phyloP scores from a whole-genome alignment of 1,140 invertebrate species.

The Eufriesea mexicana region DNA sequence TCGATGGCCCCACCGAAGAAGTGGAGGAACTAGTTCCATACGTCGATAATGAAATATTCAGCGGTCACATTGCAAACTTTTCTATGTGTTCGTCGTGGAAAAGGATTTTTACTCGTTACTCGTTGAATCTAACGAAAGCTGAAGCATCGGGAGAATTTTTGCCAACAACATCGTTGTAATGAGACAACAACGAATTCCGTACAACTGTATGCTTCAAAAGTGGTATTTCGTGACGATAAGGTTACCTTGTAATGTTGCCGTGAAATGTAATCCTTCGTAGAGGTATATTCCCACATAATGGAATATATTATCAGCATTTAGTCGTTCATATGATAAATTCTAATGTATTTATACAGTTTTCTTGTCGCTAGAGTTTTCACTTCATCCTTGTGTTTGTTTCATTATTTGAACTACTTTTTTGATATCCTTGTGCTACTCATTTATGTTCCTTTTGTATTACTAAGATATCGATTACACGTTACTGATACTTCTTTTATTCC shows the following conservation, averaged over 20 bases:
- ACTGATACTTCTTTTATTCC: too few relatives aligned
- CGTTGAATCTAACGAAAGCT: neutral
- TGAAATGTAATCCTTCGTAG: too few relatives aligned
- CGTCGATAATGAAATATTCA: slow-evolving; percentile 38
- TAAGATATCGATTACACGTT: too few relatives aligned
- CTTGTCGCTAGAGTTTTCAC: too few relatives aligned
- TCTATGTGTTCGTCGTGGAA: neutral
- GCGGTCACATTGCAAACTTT: slow-evolving; percentile 5
- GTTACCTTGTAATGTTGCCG: neutral
- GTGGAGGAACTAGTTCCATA: neutral
- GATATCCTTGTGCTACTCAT: too few relatives aligned
- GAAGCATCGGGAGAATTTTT: neutral
- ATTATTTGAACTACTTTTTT: too few relatives aligned
- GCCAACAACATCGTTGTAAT: neutral
- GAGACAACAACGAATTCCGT: neutral
- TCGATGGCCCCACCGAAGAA: slow-evolving; percentile 3
- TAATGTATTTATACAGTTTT: too few relatives aligned
- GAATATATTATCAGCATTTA: too few relatives aligned
- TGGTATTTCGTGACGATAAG: neutral
- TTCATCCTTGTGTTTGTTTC: too few relatives aligned
- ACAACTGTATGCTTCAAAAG: neutral
- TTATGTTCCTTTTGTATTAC: too few relatives aligned
- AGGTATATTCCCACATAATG: too few relatives aligned
- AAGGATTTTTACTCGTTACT: slow-evolving; percentile 14
- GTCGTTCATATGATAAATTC: too few relatives aligned